Conservation (phyloP, 2,113 vertebrate genomes). For the Mastomys coucha region DNA sequence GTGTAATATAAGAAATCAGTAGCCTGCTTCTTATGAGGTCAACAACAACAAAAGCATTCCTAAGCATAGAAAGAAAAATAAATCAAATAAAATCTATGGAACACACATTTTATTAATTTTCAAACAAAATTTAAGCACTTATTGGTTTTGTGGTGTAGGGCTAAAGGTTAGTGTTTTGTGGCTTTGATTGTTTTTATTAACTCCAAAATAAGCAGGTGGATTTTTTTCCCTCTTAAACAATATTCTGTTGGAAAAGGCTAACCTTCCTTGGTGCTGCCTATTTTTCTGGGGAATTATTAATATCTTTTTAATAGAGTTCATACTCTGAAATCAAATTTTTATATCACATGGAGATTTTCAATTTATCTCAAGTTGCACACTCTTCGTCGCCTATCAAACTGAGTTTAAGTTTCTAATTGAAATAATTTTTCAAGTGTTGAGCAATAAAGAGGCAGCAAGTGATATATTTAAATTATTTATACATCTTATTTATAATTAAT, state of each 20-base stretch:
- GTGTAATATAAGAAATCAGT: too few species aligned
- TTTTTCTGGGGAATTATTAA: slow-evolving; percentile 72
- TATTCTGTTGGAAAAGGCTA: slow-evolving; percentile 75
- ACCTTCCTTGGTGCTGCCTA: slow-evolving; percentile 72
- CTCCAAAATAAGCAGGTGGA: slow-evolving; percentile 5
- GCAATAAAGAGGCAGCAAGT: slow-evolving; percentile 95
- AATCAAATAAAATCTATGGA: neutral
- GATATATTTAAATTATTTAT: slow-evolving; percentile 98
- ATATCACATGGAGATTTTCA: slow-evolving; percentile 84
- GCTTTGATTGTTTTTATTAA: slow-evolving; percentile 24
- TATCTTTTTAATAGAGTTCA: slow-evolving; percentile 81
- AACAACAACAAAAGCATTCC: neutral
- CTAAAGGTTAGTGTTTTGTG: neutral
- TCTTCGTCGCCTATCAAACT: slow-evolving; percentile 88
- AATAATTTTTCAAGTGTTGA: slow-evolving; percentile 96
- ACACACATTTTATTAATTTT: neutral
- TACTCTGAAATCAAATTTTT: slow-evolving; percentile 79
- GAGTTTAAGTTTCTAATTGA: slow-evolving; percentile 95
- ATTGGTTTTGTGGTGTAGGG: neutral
- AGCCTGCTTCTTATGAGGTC: neutral
- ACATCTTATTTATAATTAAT: slow-evolving; percentile 95
- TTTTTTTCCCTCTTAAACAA: slow-evolving; percentile 73
- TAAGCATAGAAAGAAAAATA: neutral
- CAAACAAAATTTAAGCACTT: neutral
- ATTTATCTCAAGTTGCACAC: slow-evolving; percentile 83